These are phyloP conservation scores for Pemphredon lugubris DNA, from an alignment of 2,888 invertebrate species.

Conservation along the genomic window DNA sequence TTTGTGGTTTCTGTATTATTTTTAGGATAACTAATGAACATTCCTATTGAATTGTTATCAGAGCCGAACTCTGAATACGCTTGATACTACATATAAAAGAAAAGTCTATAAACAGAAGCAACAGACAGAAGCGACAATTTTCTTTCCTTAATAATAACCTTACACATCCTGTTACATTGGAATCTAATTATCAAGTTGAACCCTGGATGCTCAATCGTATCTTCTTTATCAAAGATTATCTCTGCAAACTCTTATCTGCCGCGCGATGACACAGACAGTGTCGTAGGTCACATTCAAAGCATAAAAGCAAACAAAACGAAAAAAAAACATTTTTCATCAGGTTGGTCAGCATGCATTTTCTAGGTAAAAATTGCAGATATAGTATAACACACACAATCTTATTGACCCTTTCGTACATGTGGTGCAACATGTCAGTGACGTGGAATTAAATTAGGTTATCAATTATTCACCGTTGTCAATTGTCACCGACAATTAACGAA, in stretches of 20 bases:
- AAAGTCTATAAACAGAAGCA: not conserved
- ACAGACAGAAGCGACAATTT: too few relatives aligned
- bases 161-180: not conserved
- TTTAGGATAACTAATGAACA: conserved; percentile 20
- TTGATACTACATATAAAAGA: conserved; percentile 22
- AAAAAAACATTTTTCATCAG: too few relatives aligned
- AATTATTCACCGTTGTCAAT: conserved; percentile 34
- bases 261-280: too few relatives aligned
- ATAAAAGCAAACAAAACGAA: too few relatives aligned
- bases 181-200: not conserved
- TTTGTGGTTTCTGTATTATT: conserved; percentile 44
- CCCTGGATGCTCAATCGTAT: not conserved
- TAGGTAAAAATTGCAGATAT: conserved; percentile 14
- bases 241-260: too few relatives aligned
- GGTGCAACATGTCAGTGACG: conserved; percentile 7
- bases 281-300: too few relatives aligned
- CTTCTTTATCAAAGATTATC: conserved; percentile 10
- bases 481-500: conserved; percentile 45
- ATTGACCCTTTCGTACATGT: conserved; percentile 28
- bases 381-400: conserved; percentile 34
- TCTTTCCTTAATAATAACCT: too few relatives aligned
- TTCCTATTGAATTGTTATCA: conserved; percentile 26
- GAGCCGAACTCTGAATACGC: conserved; percentile 10
- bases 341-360: conserved; percentile 44
- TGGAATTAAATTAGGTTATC: conserved; percentile 51